These are phyloP conservation scores for Paguma larvata DNA, from an alignment of 2,797 vertebrate genomes.

Conservation along the genomic window DNA sequence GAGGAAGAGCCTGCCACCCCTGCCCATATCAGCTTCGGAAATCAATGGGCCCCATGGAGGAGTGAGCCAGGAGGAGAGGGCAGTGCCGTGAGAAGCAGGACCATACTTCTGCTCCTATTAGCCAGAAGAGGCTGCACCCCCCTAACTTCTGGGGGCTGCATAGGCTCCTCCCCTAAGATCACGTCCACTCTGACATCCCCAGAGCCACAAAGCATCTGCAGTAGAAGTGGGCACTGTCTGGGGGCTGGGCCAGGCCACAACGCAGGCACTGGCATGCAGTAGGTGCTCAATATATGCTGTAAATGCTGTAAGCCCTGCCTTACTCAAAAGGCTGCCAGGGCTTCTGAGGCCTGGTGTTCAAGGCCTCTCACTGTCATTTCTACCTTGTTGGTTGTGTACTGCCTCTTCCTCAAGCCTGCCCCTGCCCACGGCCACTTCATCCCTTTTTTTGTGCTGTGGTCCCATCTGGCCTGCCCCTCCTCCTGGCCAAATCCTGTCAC, in stretches of 20 bases:
- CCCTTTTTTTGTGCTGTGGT: neutral
- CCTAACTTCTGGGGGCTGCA: neutral
- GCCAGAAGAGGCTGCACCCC: constrained; percentile 79
- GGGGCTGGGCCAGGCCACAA: neutral
- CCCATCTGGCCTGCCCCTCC: neutral
- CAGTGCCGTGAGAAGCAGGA: constrained; percentile 81
- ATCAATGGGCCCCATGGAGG: constrained; percentile 74
- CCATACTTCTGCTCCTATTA: constrained; percentile 79
- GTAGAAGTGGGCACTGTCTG: neutral
- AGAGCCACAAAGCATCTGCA: neutral
- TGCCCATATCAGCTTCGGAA: neutral
- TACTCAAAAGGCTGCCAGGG: neutral
- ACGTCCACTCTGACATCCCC: neutral
- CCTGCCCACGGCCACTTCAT: neutral
- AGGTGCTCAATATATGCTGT: neutral
- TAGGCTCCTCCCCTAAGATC: neutral
- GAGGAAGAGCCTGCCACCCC: neutral
- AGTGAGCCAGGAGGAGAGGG: constrained; percentile 73
- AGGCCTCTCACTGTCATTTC: neutral
- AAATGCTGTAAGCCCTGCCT: neutral
- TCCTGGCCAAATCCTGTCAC: neutral
- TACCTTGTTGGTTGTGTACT: neutral
- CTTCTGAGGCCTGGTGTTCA: neutral
- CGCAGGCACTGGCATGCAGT: neutral
- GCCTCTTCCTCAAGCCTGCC: neutral